Base-by-base conservation (phyloP, 2,888 invertebrate genomes). In the Drosophila macrothrix region DNA sequence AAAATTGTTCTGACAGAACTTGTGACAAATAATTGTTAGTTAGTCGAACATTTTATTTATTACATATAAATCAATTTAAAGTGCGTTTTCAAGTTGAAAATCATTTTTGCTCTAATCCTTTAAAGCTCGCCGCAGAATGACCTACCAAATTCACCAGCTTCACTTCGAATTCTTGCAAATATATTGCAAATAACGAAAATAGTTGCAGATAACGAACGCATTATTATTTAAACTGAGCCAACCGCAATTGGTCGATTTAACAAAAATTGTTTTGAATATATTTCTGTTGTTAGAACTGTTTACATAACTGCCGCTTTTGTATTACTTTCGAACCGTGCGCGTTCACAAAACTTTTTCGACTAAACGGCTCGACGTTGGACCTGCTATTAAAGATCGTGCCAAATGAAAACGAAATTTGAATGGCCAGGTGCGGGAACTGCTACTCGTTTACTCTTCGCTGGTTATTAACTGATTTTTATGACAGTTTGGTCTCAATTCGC, bases 71-170 rank as follows among this genome's bases (percentile, higher is more conserved):
- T 37, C 2, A 37, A 16, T 50, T 50, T 3, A 28, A 50, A 50
- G 10, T 19, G 1, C 19, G 28, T 19, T 3, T 50, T 28, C 9
- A 50, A 19, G 10, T 10, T 28, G 9, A 28, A n/a, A 52, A n/a
- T n/a, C 2, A 14, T 3, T 22, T 4, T 19, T 50, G 9, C 5
- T 16, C 19, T 29, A 50, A 6, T 12, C 3, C 19, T 5, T 19
- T 12, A n/a, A 49, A 16, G 7, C 25, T 25, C 19, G 16, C 25
- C 1, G 2, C 9, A 43, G 16, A 7, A 10, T 5, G 12, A 72
- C 90, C 76, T 89, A 92, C 92, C 92, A 67, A 92, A 92, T 64
- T 84, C 80, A 1, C 91, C 92, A 25, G 54, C 68, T 78, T 92
- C 92, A 65, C 72, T 14, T 54, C 59, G 78, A 39, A 73, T 54